Evolutionary conservation across 2,888 invertebrate species (phyloP), one percentile per base, ranked within the genome.

Genomic region (Leptopilina syphax): DNA sequence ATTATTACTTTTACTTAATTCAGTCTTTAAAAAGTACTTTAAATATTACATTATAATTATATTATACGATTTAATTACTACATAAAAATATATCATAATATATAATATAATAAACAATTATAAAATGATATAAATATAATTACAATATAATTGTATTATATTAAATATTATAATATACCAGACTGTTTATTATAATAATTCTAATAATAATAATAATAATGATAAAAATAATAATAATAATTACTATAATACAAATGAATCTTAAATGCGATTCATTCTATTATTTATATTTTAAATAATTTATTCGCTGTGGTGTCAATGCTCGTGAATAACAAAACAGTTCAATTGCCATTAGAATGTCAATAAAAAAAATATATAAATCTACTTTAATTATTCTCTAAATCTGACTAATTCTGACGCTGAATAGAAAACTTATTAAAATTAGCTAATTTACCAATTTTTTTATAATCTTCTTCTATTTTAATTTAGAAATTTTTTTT

Each of bases 371-470:
- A 65, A 76, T 77, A 50, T 24, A 65, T 44, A 57, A 76, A 65
- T 78, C 73, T 79, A 70, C 70, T 76, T 81, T 80, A 82, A 85
- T 87, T 86, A 87, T 82, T 78, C 84, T 83, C 87, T 88, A 88
- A 88, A 87, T 88, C 63, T 63, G 63, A 63, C 24, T 63, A 24
- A 63, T 24, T 24, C 63, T 63, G 18, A 9, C 18, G 63, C 63
- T n/a, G 5, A 9, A 65, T 70, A 63, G 50, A 10, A 60, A 63
- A 24, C n/a, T 6, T 60, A 60, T n/a, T 44, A 44, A 44, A 44
- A 44, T 44, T 44, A 44, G 7, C 5, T 44, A 44, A 63, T 63
- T 63, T 24, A 63, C 0, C 34, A 9, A 63, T 24, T 63, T 24
- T 8, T 9, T 1, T 24, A 8, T 60, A n/a, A 60, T 9, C 18